Conservation (phyloP, 2,113 vertebrate species). For the Antechinus flavipes region DNA sequence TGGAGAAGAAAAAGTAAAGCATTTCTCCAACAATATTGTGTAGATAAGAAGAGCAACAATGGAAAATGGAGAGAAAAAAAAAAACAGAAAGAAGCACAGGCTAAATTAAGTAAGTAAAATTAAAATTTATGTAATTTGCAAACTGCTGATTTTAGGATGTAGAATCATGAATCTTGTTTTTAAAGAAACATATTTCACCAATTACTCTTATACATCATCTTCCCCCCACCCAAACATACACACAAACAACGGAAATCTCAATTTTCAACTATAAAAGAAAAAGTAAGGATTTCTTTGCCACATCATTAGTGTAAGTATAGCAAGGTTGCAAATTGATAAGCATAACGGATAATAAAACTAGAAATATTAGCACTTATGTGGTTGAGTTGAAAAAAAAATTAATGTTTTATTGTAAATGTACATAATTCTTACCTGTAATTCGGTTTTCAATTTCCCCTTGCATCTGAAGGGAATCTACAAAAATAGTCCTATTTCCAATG, state of each 20-base stretch:
- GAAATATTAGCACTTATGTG: not conserved
- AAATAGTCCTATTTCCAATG: slow-evolving; percentile 97
- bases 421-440: slow-evolving; percentile 91
- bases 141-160: not conserved
- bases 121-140: too few relatives aligned
- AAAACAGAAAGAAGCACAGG: not conserved
- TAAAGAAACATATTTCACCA: not conserved
- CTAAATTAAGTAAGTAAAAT: not conserved
- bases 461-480: slow-evolving; percentile 98
- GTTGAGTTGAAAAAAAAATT: accelerated
- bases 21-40: not conserved
- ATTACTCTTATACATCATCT: not conserved
- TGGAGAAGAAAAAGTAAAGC: not conserved
- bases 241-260: not conserved
- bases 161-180: not conserved
- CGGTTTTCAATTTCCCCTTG: slow-evolving; percentile 98
- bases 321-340: not conserved
- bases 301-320: not conserved
- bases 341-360: not conserved
- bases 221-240: too few relatives aligned
- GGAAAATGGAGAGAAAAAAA: not conserved
- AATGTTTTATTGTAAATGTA: not conserved
- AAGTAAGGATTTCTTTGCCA: not conserved
- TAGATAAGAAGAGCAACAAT: not conserved
- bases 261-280: not conserved